A percentile compares a stretch with the other conserved stretches of the same genome.
phyloP scores from a whole-genome alignment of 2,113 vertebrate genomes.

The Cololabis saira region DNA sequence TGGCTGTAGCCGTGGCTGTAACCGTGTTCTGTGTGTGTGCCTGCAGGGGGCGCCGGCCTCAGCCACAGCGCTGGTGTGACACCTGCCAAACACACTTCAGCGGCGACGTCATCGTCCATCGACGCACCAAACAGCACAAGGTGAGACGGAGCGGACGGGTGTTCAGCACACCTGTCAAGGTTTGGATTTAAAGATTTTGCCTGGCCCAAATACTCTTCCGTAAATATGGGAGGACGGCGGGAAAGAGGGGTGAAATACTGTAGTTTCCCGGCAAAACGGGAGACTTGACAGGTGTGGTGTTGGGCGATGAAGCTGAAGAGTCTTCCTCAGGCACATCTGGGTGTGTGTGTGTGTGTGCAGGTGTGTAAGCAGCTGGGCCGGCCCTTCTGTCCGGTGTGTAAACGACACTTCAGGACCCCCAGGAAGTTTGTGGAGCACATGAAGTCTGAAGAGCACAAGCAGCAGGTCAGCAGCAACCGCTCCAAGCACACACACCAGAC shows the following conservation, averaged over 20 bases:
- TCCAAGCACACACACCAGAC: background rate
- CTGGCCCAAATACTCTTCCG: too few species aligned
- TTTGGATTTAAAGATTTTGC: too few species aligned
- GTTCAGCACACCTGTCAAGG: too few species aligned
- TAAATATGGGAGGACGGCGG: too few species aligned
- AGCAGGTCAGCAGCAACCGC: slow-evolving; percentile 75
- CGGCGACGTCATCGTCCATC: slow-evolving; percentile 90
- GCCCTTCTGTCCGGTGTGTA: slow-evolving; percentile 93
- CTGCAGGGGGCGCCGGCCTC: slow-evolving; percentile 74
- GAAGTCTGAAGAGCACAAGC: slow-evolving; percentile 94
- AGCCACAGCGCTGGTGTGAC: slow-evolving; percentile 87
- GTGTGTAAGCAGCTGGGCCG: slow-evolving; percentile 88
- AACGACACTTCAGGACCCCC: slow-evolving; percentile 92
- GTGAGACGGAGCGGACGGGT: slow-evolving; percentile 66
- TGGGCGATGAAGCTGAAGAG: background rate
- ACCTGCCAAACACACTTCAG: slow-evolving; percentile 90
- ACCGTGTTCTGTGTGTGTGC: background rate
- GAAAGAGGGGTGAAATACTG: too few species aligned
- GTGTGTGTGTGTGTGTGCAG: slow-evolving; percentile 67
- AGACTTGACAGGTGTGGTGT: too few species aligned
- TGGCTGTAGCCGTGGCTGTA: too few species aligned
- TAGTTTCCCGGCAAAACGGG: too few species aligned
- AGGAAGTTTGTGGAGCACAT: slow-evolving; percentile 98
- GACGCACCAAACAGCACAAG: slow-evolving; percentile 91
- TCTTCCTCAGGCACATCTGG: background rate